These are phyloP conservation scores for Hippocampus kuda DNA, from an alignment of 2,797 vertebrate genomes.

Conservation along the genomic window DNA sequence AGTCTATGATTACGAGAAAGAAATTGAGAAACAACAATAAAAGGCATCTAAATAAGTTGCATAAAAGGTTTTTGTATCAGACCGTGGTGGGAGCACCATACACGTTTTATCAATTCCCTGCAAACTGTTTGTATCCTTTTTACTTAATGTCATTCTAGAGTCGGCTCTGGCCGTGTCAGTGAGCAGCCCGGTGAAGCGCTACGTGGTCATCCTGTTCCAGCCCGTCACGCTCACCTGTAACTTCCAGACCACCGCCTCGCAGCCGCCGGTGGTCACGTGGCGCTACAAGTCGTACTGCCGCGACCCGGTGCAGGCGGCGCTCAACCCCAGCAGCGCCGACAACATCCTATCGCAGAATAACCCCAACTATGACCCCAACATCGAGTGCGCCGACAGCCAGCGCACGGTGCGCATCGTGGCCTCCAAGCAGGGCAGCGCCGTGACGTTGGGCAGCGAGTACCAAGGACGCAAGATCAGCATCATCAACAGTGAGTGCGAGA, in stretches of 20 bases:
- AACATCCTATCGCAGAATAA: conserved; percentile 69
- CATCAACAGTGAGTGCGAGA: conserved; percentile 52
- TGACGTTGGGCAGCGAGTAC: conserved; percentile 68
- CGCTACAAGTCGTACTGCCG: conserved; percentile 82
- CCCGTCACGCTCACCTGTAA: conserved; percentile 74
- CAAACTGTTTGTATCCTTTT: neutral
- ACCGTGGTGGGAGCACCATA: too few species aligned
- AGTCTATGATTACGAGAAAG: too few species aligned
- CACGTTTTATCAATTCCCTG: too few species aligned
- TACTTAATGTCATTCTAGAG: conserved; percentile 44
- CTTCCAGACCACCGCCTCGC: conserved; percentile 53
- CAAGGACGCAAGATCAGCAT: conserved; percentile 80
- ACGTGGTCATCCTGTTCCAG: conserved; percentile 82
- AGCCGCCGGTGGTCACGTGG: conserved; percentile 70
- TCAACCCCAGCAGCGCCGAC: conserved; percentile 71
- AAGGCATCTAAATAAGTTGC: too few species aligned
- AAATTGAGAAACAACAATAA: too few species aligned
- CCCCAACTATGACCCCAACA: conserved; percentile 80
- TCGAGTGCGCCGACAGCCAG: conserved; percentile 74
- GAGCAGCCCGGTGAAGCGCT: conserved; percentile 63
- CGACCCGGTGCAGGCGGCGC: conserved; percentile 74
- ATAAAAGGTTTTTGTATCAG: too few species aligned
- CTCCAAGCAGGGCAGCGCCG: conserved; percentile 68
- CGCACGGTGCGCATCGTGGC: conserved; percentile 77
- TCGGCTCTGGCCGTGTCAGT: conserved; percentile 65